A percentile compares a stretch with the other conserved stretches of the same genome.
These are phyloP conservation scores for Gracilinanus agilis DNA, from an alignment of 2,113 vertebrate genomes.

Conservation along the genomic window DNA sequence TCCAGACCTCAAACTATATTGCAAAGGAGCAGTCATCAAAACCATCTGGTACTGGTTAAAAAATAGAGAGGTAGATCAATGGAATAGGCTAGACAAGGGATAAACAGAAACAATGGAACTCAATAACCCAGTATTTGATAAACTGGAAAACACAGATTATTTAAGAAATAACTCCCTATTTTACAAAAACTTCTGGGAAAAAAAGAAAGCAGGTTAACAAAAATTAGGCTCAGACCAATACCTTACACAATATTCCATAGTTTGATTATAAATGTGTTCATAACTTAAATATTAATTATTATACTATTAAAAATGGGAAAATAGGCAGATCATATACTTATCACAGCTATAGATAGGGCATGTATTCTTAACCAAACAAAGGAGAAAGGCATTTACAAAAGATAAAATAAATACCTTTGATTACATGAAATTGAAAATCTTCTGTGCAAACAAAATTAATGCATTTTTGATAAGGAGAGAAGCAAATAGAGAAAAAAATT, in stretches of 20 bases:
- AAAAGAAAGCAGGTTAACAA: neutral
- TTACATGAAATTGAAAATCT: neutral
- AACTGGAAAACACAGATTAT: neutral
- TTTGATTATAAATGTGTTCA: neutral
- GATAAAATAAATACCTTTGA: neutral
- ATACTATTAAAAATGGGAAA: neutral
- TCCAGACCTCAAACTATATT: neutral
- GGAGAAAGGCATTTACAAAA: neutral
- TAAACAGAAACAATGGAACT: neutral
- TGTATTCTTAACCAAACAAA: neutral
- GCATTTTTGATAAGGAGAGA: neutral
- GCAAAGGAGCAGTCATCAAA: neutral
- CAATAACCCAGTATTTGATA: neutral
- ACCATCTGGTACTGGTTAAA: neutral
- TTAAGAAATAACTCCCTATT: neutral
- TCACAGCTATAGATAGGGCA: neutral
- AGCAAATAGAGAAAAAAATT: neutral
- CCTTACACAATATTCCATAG: neutral
- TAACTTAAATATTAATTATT: neutral
- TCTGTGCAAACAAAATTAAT: neutral
- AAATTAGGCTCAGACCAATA: neutral
- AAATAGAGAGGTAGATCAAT: constrained; percentile 6
- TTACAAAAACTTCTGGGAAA: neutral
- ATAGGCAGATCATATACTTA: neutral
- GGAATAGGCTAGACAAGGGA: neutral